Percentiles rank a stretch among this genome's conserved stretches.
These are phyloP conservation scores for Semotilus atromaculatus DNA, from an alignment of 2,797 vertebrate genomes.

Conservation along the genomic window DNA sequence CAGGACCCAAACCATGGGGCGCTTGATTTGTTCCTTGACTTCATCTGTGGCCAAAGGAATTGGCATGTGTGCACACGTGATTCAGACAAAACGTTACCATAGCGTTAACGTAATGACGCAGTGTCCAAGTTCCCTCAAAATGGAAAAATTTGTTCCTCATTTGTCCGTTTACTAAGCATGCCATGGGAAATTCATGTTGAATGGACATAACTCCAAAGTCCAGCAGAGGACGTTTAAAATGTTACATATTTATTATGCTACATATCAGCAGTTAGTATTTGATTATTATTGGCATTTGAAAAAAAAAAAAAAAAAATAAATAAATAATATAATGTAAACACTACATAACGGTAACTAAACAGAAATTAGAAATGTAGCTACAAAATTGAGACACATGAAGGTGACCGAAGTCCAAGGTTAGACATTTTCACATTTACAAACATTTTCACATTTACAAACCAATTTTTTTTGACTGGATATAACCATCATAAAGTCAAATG, in stretches of 20 bases:
- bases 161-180: neutral
- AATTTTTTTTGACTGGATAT: neutral
- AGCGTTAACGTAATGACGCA: neutral
- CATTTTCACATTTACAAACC: neutral
- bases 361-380: neutral
- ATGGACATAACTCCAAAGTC: constrained; percentile 59
- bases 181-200: constrained; percentile 58
- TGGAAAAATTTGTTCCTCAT: neutral
- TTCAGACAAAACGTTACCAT: neutral
- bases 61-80: too few relatives aligned
- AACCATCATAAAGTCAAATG: neutral
- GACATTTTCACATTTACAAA: constrained; percentile 16
- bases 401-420: neutral
- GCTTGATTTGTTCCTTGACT: too few relatives aligned
- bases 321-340: neutral
- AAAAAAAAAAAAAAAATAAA: neutral
- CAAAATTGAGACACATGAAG: neutral
- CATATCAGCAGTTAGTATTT: constrained; percentile 65
- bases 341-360: constrained; percentile 5
- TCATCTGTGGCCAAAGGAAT: too few relatives aligned
- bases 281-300: constrained; percentile 44
- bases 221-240: constrained; percentile 10
- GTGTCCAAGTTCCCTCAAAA: neutral
- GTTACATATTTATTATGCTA: constrained; percentile 62
- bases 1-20: neutral